Evolutionary conservation across 2,888 invertebrate genomes (phyloP).

Genomic region (Drosophila sordidapex): DNA sequence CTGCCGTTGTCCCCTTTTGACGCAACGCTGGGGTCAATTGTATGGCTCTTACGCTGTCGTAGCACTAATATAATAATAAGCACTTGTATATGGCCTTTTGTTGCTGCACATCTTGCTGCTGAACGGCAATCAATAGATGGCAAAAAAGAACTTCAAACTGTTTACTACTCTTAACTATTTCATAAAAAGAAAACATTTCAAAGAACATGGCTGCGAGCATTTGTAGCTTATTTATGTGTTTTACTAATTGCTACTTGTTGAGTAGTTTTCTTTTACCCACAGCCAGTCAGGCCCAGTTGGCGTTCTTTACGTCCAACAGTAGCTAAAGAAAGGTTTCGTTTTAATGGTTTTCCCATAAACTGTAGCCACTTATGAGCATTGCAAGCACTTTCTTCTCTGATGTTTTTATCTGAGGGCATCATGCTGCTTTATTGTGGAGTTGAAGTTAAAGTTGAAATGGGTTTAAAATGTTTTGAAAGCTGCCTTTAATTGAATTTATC

Average conservation of each 20-base stretch:
- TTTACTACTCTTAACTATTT: slow-evolving; percentile 39
- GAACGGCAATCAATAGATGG: slow-evolving; percentile 45
- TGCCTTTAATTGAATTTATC: slow-evolving; percentile 66
- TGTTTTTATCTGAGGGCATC: slow-evolving; percentile 39
- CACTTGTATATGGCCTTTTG: slow-evolving; percentile 60
- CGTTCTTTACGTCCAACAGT: slow-evolving; percentile 34
- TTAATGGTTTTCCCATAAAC: slow-evolving; percentile 47
- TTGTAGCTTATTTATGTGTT: slow-evolving; percentile 54
- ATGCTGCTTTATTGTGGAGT: slow-evolving; percentile 25
- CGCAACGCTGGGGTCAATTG: slow-evolving; percentile 61
- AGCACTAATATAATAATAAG: slow-evolving; percentile 75
- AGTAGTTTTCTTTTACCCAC: slow-evolving; percentile 14
- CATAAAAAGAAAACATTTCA: slow-evolving; percentile 30
- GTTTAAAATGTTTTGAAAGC: slow-evolving; percentile 62
- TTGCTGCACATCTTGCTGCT: slow-evolving; percentile 29
- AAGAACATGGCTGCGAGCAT: slow-evolving; percentile 30
- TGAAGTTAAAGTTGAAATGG: slow-evolving; percentile 25
- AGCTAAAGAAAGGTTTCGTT: slow-evolving; percentile 54
- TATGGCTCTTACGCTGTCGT: slow-evolving; percentile 67
- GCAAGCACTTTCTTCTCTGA: slow-evolving; percentile 60
- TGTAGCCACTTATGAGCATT: slow-evolving; percentile 56
- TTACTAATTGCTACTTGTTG: slow-evolving; percentile 57
- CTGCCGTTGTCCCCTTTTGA: slow-evolving; percentile 29
- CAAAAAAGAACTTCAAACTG: slow-evolving; percentile 43
- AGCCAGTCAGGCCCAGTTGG: slow-evolving; percentile 3